These are phyloP conservation scores for Epizoanthus rinbou DNA, from an alignment of 92 coral and sea anemone genomes.

Conservation along the genomic window DNA sequence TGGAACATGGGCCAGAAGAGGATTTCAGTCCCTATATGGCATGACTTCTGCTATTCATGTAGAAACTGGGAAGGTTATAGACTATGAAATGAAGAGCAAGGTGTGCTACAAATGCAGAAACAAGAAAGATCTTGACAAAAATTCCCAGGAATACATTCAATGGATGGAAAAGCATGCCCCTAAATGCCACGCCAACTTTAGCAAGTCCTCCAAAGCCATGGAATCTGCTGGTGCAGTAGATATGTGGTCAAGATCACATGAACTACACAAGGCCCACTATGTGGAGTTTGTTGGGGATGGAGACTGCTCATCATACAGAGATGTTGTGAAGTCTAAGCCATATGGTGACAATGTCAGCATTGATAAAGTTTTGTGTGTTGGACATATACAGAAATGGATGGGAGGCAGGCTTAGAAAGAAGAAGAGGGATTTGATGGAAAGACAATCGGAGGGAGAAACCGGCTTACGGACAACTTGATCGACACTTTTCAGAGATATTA, in stretches of 20 bases:
- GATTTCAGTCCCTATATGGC: constrained; percentile 60
- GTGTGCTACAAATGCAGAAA: constrained; percentile 53
- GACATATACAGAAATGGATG: constrained; percentile 55
- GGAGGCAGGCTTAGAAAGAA: constrained; percentile 50
- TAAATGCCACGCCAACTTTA: constrained; percentile 38
- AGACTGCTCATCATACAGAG: constrained; percentile 48
- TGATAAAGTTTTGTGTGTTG: constrained; percentile 51
- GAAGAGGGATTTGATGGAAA: constrained; percentile 55
- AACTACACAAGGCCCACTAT: constrained; percentile 25
- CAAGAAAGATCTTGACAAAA: constrained; percentile 44
- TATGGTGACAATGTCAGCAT: constrained; percentile 43
- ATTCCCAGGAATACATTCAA: constrained; percentile 54
- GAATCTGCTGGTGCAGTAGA: constrained; percentile 62
- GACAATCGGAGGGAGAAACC: constrained; percentile 51
- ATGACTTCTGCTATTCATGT: constrained; percentile 53
- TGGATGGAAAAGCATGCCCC: constrained; percentile 47
- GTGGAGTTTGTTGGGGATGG: constrained; percentile 65
- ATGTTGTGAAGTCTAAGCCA: constrained; percentile 49
- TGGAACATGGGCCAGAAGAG: constrained; percentile 60
- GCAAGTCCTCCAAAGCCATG: constrained; percentile 61
- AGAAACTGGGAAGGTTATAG: constrained; percentile 57
- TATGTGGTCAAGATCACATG: constrained; percentile 41
- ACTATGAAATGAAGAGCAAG: constrained; percentile 51
- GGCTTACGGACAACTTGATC: constrained; percentile 55
- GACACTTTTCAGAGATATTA: constrained; percentile 50